Evolutionary conservation across 1,140 invertebrate species (phyloP).

Genomic region (Apis mellifera): Amel_HAv3.1 CM009933.2:2599501-2600000

Average conservation of each 20-base stretch:
- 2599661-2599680: constrained; percentile 17
- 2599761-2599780: neutral
- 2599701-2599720: constrained; percentile 12
- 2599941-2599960: neutral
- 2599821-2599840: neutral
- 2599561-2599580: constrained; percentile 63
- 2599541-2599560: constrained; percentile 49
- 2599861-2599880: neutral
- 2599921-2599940: neutral
- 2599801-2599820: neutral
- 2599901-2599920: constrained; percentile 29
- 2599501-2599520: constrained; percentile 21
- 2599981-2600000: neutral
- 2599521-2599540: constrained; percentile 14
- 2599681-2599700: neutral
- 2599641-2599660: constrained; percentile 2
- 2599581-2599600: constrained; percentile 59
- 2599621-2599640: constrained; percentile 59
- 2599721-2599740: neutral
- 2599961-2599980: neutral
- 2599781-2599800: fast-evolving
- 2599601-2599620: constrained; percentile 58
- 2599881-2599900: neutral
- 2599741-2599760: neutral
- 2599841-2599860: neutral